Evolutionary conservation across 2,797 vertebrate species (phyloP).

Genomic region (Sarcophilus harrisii): DNA sequence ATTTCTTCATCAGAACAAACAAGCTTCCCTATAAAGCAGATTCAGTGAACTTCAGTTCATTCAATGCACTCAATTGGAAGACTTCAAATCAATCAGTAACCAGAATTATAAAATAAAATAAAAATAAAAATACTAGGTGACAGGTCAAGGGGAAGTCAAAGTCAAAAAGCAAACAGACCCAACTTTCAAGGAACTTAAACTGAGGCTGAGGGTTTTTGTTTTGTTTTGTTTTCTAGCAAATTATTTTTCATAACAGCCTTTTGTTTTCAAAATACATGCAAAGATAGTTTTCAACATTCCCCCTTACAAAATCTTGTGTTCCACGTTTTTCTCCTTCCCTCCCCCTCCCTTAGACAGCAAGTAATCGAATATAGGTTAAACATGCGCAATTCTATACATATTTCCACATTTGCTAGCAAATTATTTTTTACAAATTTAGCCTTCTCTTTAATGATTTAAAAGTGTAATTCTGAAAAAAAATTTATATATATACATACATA

Average conservation of each 20-base stretch:
- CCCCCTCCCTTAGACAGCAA: too few relatives aligned
- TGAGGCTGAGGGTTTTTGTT: background rate
- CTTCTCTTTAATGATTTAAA: background rate
- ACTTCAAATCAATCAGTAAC: background rate
- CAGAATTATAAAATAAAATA: background rate
- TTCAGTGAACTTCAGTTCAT: background rate
- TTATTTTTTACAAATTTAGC: background rate
- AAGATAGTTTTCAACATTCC: too few relatives aligned
- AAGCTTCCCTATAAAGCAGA: background rate
- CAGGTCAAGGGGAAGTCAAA: background rate
- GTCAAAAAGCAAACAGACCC: background rate
- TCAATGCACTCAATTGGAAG: background rate
- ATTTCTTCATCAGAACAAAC: background rate
- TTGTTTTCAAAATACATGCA: too few relatives aligned
- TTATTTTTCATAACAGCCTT: too few relatives aligned
- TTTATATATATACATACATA: too few relatives aligned
- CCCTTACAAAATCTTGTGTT: too few relatives aligned
- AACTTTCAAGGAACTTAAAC: background rate
- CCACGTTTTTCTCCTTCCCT: too few relatives aligned
- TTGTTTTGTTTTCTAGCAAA: background rate
- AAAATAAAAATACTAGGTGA: accelerated
- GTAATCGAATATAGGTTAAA: too few relatives aligned
- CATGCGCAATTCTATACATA: too few relatives aligned
- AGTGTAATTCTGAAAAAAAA: background rate
- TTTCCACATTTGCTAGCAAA: background rate